Evolutionary conservation across 2,797 vertebrate genomes (phyloP).

Genomic region (Poecilia wingei): DNA sequence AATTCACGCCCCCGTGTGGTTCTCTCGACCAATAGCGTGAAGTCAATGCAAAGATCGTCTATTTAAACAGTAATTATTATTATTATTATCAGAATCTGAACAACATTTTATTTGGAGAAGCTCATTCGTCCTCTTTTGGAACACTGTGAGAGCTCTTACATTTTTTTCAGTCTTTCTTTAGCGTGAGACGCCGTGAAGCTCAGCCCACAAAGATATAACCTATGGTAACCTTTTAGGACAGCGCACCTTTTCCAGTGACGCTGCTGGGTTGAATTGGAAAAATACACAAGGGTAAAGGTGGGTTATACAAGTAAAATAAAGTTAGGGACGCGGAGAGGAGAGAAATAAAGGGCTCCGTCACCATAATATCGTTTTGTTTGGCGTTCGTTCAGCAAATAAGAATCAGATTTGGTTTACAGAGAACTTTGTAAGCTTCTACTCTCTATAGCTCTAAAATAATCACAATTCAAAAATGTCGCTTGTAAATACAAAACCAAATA

Average conservation of each 20-base stretch:
- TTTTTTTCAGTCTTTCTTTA: neutral
- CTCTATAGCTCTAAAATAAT: neutral
- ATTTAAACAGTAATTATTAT: fast-evolving
- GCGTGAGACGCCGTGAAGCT: slow-evolving; percentile 36
- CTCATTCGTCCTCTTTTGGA: neutral
- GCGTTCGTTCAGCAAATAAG: neutral
- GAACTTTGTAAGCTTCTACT: neutral
- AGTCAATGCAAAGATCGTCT: slow-evolving; percentile 52
- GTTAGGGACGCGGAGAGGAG: neutral
- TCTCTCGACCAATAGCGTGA: slow-evolving; percentile 39
- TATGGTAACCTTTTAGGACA: slow-evolving; percentile 63
- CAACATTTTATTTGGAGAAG: neutral
- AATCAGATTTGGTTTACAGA: neutral
- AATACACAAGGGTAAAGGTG: slow-evolving; percentile 9
- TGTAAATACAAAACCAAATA: neutral
- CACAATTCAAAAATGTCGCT: neutral
- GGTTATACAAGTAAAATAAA: neutral
- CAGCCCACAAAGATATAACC: slow-evolving; percentile 49
- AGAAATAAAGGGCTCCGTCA: neutral
- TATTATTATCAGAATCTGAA: too few species aligned
- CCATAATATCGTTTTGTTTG: neutral
- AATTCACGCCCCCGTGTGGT: slow-evolving; percentile 52
- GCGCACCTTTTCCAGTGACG: slow-evolving; percentile 20
- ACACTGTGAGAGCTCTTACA: slow-evolving; percentile 13
- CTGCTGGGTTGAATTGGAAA: slow-evolving; percentile 22